Evolutionary conservation across 2,113 vertebrate genomes (phyloP), one percentile per base, ranked within the genome.

Genomic region (Pachypanchax playfairii): DNA sequence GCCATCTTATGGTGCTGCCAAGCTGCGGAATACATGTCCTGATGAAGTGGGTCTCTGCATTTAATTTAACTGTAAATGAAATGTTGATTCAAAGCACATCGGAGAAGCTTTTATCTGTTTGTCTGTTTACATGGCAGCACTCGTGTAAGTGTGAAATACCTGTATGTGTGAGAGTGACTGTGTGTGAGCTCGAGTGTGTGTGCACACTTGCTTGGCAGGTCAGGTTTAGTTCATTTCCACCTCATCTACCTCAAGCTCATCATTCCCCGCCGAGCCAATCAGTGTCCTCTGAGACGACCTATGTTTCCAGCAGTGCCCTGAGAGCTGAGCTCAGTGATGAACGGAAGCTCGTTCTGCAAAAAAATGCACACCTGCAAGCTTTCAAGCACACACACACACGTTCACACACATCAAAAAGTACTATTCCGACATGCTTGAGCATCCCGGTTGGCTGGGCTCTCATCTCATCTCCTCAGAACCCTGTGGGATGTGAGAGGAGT

Each of bases 211-310:
- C n/a, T n/a, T 35, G 15, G 41, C 72, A 58, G 79, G 71, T 86
- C 70, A 80, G 70, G 61, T 80, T 80, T 75, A 71, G 84, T 85
- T 85, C 77, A 77, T 85, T 88, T 87, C 77, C 70, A 75, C 77
- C 76, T 81, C 82, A 82, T 88, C 79, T 75, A 74, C 59, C 71
- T 77, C 63, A 10, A 76, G 66, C 69, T 86, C 77, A 64, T 64
- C n/a, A 49, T 47, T 51, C 53, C 87, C 88, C 2, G 49, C 83
- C 57, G 79, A 80, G 85, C 85, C 83, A 87, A 88, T 90, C 87
- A 84, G 62, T 76, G 66, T 71, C 73, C 86, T 75, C 65, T 38
- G 64, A 78, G 80, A 83, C 64, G 61, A 83, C 73, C 52, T 56
- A 17, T 65, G 69, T 73, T 67, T 87, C 86, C 65, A 39, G 80